Percentiles rank a stretch among this genome's conserved stretches.
These are phyloP conservation scores for Hoplias malabaricus DNA, from an alignment of 2,113 vertebrate genomes.

Conservation along the genomic window DNA sequence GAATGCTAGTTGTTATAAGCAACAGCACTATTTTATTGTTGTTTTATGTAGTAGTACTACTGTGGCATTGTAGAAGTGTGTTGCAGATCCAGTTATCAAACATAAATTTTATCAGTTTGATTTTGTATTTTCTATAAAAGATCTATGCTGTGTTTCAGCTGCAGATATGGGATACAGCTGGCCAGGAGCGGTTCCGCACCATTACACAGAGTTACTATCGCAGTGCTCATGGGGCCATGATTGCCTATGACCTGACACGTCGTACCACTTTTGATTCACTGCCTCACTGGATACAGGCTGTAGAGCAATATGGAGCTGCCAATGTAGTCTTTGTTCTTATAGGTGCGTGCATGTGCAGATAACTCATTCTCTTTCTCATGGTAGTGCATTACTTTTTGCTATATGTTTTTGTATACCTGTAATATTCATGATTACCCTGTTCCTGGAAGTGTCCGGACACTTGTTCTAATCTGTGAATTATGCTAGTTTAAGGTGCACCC, in stretches of 20 bases:
- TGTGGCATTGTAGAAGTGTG: no score
- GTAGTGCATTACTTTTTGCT: no score
- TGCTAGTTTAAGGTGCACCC: no score
- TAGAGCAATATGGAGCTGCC: conserved; percentile 88
- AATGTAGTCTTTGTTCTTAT: conserved; percentile 89
- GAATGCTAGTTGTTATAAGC: background rate
- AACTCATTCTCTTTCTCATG: background rate
- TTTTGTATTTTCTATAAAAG: background rate
- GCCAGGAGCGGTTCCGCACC: conserved; percentile 94
- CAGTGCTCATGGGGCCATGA: conserved; percentile 92
- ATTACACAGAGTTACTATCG: conserved; percentile 98
- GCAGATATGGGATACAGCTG: conserved; percentile 97
- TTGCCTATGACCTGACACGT: conserved; percentile 93
- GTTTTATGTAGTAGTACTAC: no score
- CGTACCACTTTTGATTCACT: conserved; percentile 87
- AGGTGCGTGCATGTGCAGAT: conserved; percentile 67
- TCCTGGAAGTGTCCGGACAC: no score
- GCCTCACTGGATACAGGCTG: conserved; percentile 90
- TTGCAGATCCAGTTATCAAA: no score
- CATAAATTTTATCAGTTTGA: no score
- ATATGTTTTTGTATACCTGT: no score
- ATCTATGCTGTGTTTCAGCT: conserved; percentile 73
- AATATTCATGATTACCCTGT: no score
- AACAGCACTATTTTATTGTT: no score
- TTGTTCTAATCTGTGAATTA: no score